phyloP scores from a whole-genome alignment of 1,140 invertebrate species.

The Drosophila nigromelanica region DNA sequence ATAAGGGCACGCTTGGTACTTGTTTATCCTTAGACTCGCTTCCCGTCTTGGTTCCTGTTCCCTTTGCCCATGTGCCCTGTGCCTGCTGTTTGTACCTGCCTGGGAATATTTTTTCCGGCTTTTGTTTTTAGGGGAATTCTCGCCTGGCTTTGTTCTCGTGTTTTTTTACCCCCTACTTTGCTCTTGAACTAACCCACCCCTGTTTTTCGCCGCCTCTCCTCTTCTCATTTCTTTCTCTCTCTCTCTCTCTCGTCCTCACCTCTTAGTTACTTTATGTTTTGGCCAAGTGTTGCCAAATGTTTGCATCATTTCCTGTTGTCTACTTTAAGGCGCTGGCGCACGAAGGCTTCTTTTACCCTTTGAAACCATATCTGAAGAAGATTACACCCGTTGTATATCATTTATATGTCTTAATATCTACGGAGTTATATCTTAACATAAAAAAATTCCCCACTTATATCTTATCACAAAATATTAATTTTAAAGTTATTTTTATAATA shows the following conservation, averaged over 20 bases:
- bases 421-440: too few relatives aligned
- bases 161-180: constrained; percentile 37
- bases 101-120: constrained; percentile 64
- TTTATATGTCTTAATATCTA: too few relatives aligned
- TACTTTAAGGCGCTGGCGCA: constrained; percentile 52
- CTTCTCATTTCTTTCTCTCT: constrained; percentile 4
- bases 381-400: neutral
- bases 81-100: constrained; percentile 61
- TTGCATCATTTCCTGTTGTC: constrained; percentile 79
- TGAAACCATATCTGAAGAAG: neutral
- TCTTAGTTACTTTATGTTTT: constrained; percentile 26
- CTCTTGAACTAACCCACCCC: constrained; percentile 25
- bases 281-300: constrained; percentile 77
- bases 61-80: constrained; percentile 2
- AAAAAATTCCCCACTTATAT: too few relatives aligned
- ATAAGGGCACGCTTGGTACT: constrained; percentile 37
- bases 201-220: neutral
- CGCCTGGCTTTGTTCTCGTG: constrained; percentile 19
- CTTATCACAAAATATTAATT: too few relatives aligned
- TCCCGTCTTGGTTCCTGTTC: constrained; percentile 48
- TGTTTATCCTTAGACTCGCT: constrained; percentile 56
- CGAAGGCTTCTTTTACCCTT: constrained; percentile 27
- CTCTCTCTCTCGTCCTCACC: constrained; percentile 18
- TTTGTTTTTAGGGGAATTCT: constrained; percentile 65
- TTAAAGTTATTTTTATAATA: too few relatives aligned